Base-by-base conservation (phyloP, 2,113 vertebrate species). In the Saccopteryx bilineata region DNA sequence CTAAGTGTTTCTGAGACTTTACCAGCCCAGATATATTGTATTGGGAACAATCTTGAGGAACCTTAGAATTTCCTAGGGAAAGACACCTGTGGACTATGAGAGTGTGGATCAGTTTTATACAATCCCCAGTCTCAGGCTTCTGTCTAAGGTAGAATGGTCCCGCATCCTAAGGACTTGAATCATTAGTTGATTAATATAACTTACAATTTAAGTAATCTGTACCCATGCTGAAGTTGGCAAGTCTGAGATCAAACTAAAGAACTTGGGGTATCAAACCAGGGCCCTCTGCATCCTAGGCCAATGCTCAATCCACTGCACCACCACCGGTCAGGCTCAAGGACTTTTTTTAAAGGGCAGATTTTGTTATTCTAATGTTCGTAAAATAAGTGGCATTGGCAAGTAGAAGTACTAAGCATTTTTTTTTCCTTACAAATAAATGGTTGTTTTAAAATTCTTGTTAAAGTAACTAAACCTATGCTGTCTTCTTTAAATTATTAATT, bases 381-480 rank as follows among this genome's bases (percentile, higher is more conserved):
- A 74, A 56, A 71, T 78, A 93, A 50, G 5, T 15, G 61, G 19
- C 56, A 80, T 9, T 90, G 88, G 19, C 66, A 83, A 84, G 50
- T 33, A 48, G 15, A 94, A 13, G 1, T 88, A 23, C 74, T 78
- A 63, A 83, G 17, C 52, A 48, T 79, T 63, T 39, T 39, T 39
- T 39, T 39, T 86, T 76, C 39, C 82, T 88, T 84, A 75, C 13
- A 87, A 93, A 75, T 58, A 78, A 87, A 28, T 86, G 9, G 21
- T 52, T 68, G 31, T 69, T 95, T 94, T 28, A 85, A 94, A 93
- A 93, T n/a, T 90, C 76, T 94, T 86, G 6, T 85, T 82, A 78
- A 88, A 86, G 58, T 92, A 84, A 91, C 72, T 84, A 90, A 76
- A 54, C 31, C 13, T 71, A 19, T 88, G 71, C 7, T 88, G 5